phyloP scores from a whole-genome alignment of 2,797 vertebrate genomes.

The Enteromius argenteus region DNA sequence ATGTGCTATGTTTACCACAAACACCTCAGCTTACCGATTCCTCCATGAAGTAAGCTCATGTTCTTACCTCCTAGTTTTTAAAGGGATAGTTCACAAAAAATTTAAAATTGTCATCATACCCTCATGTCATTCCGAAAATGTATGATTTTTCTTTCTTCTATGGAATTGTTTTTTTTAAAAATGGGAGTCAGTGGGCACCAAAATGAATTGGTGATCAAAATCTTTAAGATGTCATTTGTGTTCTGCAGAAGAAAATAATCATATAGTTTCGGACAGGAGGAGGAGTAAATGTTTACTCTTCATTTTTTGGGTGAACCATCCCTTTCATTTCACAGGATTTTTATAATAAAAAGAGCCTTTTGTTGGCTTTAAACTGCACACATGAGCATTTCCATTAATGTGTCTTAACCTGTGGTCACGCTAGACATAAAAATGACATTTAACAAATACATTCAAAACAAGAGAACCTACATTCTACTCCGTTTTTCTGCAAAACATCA shows the following conservation, averaged over 20 bases:
- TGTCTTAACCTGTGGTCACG: slow-evolving; percentile 7
- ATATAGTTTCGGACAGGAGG: neutral
- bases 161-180: neutral
- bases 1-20: slow-evolving; percentile 3
- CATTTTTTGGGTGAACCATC: neutral
- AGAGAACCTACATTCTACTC: neutral
- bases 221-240: neutral
- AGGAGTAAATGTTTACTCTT: neutral
- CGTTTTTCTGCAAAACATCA: no score
- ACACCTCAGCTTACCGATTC: slow-evolving; percentile 17
- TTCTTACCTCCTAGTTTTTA: slow-evolving; percentile 13
- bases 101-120: neutral
- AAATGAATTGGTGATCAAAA: neutral
- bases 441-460: neutral
- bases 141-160: neutral
- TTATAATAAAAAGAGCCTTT: slow-evolving; percentile 1
- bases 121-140: neutral
- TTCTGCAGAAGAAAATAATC: neutral
- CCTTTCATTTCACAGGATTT: neutral
- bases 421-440: neutral
- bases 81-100: neutral
- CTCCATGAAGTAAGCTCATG: slow-evolving; percentile 1
- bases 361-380: neutral
- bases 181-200: neutral
- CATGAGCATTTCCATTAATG: neutral